A percentile compares a stretch with the other conserved stretches of the same genome.
phyloP scores from a whole-genome alignment of 2,797 vertebrate genomes.

The Sparidentex hasta region DNA sequence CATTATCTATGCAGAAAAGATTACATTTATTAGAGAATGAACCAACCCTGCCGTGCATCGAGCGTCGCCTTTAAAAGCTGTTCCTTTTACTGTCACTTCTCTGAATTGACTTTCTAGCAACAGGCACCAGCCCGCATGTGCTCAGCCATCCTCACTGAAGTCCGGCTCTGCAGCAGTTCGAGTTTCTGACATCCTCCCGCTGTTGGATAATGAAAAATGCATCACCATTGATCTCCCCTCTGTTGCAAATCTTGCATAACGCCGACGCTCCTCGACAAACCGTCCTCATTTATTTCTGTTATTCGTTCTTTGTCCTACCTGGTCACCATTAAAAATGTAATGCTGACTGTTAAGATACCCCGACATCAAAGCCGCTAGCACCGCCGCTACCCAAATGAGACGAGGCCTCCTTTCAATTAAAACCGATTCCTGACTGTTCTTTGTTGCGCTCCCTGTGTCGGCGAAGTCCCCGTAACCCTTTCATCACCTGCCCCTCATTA shows the following conservation, averaged over 20 bases:
- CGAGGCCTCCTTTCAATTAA: constrained; percentile 76
- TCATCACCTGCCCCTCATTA: constrained; percentile 71
- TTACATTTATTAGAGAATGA: constrained; percentile 8
- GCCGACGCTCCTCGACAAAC: constrained; percentile 51
- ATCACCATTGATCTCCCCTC: constrained; percentile 59
- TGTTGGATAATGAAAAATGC: constrained; percentile 66
- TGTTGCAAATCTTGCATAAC: constrained; percentile 61
- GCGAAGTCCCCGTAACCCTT: constrained; percentile 56
- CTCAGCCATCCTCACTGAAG: constrained; percentile 4
- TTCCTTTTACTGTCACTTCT: constrained; percentile 7
- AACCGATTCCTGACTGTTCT: constrained; percentile 70
- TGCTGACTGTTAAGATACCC: constrained; percentile 49
- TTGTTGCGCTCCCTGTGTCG: constrained; percentile 34
- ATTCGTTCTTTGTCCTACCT: constrained; percentile 55
- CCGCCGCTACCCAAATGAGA: constrained; percentile 53
- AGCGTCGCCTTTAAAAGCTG: background rate
- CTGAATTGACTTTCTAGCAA: constrained; percentile 23
- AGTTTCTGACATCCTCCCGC: constrained; percentile 40
- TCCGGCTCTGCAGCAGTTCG: constrained; percentile 27
- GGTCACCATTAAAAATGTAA: constrained; percentile 71
- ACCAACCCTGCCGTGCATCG: background rate
- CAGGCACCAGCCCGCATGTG: constrained; percentile 31
- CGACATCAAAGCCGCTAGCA: constrained; percentile 67
- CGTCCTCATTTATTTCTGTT: constrained; percentile 58
- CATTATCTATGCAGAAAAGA: background rate